These are phyloP conservation scores for Pachypeltis micranthus DNA, from an alignment of 1,140 invertebrate species.

Conservation along the genomic window DNA sequence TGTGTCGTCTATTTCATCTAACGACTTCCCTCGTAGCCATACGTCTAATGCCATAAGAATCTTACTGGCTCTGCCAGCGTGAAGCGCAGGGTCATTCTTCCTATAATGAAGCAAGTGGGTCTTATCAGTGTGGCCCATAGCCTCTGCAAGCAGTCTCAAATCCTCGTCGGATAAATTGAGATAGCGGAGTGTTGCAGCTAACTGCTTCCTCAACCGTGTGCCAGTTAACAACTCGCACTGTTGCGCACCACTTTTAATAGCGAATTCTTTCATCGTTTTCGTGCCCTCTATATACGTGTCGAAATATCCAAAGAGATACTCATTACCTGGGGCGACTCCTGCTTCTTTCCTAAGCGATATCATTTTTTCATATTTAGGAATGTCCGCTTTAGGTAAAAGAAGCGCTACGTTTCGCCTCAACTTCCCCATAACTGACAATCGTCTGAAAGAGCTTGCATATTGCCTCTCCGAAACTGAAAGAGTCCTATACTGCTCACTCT, in stretches of 20 bases:
- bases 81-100: too few species aligned
- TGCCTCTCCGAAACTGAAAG: not conserved
- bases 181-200: too few species aligned
- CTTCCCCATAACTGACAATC: not conserved
- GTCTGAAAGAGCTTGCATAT: not conserved
- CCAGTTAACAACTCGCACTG: not conserved
- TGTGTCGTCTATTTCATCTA: too few species aligned
- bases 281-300: constrained; percentile 4
- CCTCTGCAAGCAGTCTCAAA: too few species aligned
- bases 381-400: not conserved
- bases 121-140: too few species aligned
- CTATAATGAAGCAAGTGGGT: too few species aligned
- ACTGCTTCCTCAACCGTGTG: too few species aligned
- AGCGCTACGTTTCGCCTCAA: not conserved
- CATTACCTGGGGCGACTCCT: not conserved
- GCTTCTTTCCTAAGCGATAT: not conserved
- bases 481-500: not conserved
- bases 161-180: too few species aligned
- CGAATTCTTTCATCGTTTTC: not conserved
- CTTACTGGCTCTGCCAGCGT: too few species aligned
- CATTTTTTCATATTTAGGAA: not conserved
- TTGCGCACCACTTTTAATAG: not conserved
- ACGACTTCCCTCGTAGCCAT: too few species aligned
- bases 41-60: too few species aligned
- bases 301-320: not conserved